Base-by-base conservation (phyloP, 2,113 vertebrate genomes). In the Hippocampus barbouri region DNA sequence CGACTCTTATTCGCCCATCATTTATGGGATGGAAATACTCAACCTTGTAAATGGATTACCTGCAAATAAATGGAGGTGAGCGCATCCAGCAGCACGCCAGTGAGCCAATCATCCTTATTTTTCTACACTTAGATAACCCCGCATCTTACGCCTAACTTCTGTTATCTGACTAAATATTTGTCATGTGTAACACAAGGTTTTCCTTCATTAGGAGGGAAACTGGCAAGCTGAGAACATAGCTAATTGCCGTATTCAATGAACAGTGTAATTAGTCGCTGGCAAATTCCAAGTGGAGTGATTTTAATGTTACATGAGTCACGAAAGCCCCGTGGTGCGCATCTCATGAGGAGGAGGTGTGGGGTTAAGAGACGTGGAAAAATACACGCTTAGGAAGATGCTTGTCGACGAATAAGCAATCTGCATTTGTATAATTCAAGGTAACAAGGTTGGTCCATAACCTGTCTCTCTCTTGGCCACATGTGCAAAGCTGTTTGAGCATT, bases 231-330 rank as follows among this genome's bases (percentile, higher is more conserved):
- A 80, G 74, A 73, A 38, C 78, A 81, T 70, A 75, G 80, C 80
- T 87, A 85, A 90, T 87, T 88, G 88, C 84, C 77, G 75, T 81
- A 88, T 85, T 91, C 89, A 90, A 54, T 88, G 88, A 90, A 88
- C 86, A 88, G 88, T 83, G 79, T 87, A 89, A 90, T 91, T 87
- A 87, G 86, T 83, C 83, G 75, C 80, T 68, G 60, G 72, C 77
- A 81, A 80, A 82, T 85, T 81, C 71, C 57, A 64, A 87, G 85
- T 70, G 64, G 80, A 85, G 78, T 72, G 79, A 88, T 85, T 83
- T 83, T 79, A 89, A 88, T 81, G 83, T 84, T 77, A 76, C 80
- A 75, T 73, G 82, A 88, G 72, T 89, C 80, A 83, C 74, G 80
- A 74, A 78, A 75, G 79, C 74, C 69, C 72, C 30, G 71, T 59